These are phyloP conservation scores for Alitta virens DNA, from an alignment of 2,888 invertebrate genomes.

Conservation along the genomic window DNA sequence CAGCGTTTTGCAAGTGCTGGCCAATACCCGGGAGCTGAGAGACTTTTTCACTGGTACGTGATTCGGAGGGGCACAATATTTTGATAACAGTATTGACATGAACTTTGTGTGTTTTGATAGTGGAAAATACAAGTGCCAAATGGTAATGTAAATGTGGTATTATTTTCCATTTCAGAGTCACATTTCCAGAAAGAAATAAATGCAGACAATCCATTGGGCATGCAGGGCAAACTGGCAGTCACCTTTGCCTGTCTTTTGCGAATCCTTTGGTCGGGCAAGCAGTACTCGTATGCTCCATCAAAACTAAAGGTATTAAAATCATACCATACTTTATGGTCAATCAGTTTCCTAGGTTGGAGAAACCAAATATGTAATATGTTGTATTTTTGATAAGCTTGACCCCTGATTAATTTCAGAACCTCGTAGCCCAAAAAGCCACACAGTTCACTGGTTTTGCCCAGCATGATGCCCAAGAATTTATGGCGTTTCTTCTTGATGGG, in stretches of 20 bases:
- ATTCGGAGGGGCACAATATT: no score
- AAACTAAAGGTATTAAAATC: slow-evolving; percentile 60
- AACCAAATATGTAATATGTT: no score
- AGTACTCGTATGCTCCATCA: slow-evolving; percentile 57
- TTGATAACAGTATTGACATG: no score
- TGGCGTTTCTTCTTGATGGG: slow-evolving; percentile 58
- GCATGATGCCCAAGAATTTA: slow-evolving; percentile 63
- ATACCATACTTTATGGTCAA: no score
- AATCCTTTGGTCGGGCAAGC: slow-evolving; percentile 58
- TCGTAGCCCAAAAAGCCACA: slow-evolving; percentile 59
- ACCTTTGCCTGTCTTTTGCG: slow-evolving; percentile 59
- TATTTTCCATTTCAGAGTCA: slow-evolving; percentile 10
- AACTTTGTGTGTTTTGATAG: no score
- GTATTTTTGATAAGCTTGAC: background rate
- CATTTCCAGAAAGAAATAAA: slow-evolving; percentile 58
- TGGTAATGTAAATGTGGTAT: no score
- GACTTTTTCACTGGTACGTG: slow-evolving; percentile 59
- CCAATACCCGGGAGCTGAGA: slow-evolving; percentile 59
- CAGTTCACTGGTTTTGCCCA: slow-evolving; percentile 62
- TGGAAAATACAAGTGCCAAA: no score
- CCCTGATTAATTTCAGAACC: slow-evolving; percentile 43
- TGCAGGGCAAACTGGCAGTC: slow-evolving; percentile 58
- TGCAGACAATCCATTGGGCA: slow-evolving; percentile 58
- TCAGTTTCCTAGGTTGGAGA: no score
- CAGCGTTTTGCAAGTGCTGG: slow-evolving; percentile 60